These are phyloP conservation scores for Venturia canescens DNA, from an alignment of 1,140 invertebrate genomes.

Conservation along the genomic window DNA sequence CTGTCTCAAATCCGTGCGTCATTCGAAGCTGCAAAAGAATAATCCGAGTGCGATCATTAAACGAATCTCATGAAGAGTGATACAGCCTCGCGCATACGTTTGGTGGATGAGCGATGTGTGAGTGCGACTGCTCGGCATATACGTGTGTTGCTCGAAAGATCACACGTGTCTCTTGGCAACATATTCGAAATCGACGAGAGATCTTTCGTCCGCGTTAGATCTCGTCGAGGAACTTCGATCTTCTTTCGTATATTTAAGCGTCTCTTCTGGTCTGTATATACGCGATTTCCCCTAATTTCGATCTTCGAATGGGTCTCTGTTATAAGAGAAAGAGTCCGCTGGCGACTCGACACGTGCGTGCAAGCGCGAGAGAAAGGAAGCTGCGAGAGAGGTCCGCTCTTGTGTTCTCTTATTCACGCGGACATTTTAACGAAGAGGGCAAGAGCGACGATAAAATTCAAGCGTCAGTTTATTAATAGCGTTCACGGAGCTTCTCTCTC, in stretches of 20 bases:
- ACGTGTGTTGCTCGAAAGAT: conserved; percentile 1
- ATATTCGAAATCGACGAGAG: conserved; percentile 24
- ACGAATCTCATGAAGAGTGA: too few relatives aligned
- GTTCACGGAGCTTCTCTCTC: conserved; percentile 36
- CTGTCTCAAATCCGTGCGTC: conserved; percentile 26
- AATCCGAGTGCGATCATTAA: background rate
- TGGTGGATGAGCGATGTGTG: background rate
- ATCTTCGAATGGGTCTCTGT: conserved; percentile 37
- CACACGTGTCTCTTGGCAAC: conserved; percentile 30
- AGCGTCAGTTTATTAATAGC: conserved; percentile 45
- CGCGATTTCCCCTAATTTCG: conserved; percentile 28
- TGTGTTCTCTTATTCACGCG: conserved; percentile 33
- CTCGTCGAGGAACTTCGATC: conserved; percentile 10
- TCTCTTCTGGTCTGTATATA: conserved; percentile 10
- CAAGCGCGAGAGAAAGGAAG: background rate
- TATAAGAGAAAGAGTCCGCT: background rate
- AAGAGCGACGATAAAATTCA: conserved; percentile 47
- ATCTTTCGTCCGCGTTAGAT: conserved; percentile 22
- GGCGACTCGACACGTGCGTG: background rate
- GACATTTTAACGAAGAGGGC: conserved; percentile 27
- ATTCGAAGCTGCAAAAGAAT: conserved; percentile 29
- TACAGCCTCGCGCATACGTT: background rate
- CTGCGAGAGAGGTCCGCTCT: background rate
- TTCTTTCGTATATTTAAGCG: background rate
- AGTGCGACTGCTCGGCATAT: too few relatives aligned